Evolutionary conservation across 2,888 invertebrate species (phyloP).

Genomic region (Synanthedon vespiformis): DNA sequence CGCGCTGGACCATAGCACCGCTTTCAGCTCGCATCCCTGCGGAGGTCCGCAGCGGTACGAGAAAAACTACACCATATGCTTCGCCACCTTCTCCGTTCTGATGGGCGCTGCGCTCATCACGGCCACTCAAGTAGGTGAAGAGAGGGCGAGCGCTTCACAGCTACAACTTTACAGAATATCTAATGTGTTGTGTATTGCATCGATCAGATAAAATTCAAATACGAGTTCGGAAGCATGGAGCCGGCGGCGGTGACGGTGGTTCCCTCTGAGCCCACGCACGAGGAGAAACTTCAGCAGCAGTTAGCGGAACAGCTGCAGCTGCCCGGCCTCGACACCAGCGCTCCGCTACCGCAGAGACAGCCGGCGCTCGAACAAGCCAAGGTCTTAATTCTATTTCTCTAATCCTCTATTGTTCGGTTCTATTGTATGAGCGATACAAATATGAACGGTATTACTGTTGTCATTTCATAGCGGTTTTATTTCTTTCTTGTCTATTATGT

Average conservation of each 20-base stretch:
- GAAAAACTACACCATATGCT: slow-evolving; percentile 98
- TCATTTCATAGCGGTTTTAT: no score
- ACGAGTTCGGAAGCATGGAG: slow-evolving; percentile 56
- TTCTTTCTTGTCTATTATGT: no score
- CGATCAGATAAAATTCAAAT: slow-evolving; percentile 73
- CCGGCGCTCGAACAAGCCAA: slow-evolving; percentile 35
- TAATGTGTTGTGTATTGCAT: background rate
- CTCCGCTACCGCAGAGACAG: slow-evolving; percentile 37
- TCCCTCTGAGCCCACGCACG: slow-evolving; percentile 69
- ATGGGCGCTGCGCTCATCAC: slow-evolving; percentile 95
- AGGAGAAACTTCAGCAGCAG: slow-evolving; percentile 86
- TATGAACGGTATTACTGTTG: no score
- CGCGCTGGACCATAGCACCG: slow-evolving; percentile 95
- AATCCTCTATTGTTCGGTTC: no score
- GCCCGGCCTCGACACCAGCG: slow-evolving; percentile 80
- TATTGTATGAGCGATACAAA: no score
- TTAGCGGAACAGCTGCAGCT: slow-evolving; percentile 85
- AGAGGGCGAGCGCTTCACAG: no score
- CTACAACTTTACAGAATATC: slow-evolving; percentile 9
- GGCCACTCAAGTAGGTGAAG: slow-evolving; percentile 81
- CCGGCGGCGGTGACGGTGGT: slow-evolving; percentile 71
- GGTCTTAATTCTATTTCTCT: slow-evolving; percentile 7
- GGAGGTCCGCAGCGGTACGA: slow-evolving; percentile 88
- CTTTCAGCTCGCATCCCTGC: slow-evolving; percentile 94
- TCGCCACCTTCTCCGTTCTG: slow-evolving; percentile 95